Evolutionary conservation across 2,888 invertebrate species (phyloP).

Genomic region (Microplitis manilae): DNA sequence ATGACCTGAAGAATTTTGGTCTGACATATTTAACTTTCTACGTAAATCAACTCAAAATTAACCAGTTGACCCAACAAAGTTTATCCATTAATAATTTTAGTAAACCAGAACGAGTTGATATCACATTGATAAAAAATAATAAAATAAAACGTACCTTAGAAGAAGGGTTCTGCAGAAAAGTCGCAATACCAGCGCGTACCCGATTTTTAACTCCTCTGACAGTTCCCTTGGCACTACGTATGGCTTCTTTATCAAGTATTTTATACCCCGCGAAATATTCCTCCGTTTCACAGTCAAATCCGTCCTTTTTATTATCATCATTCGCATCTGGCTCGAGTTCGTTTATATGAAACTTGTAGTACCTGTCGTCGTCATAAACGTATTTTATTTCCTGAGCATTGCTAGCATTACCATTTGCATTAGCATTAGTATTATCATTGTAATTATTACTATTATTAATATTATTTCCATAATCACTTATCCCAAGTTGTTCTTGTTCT

Average conservation of each 20-base stretch:
- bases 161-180: constrained; percentile 89
- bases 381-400: constrained; percentile 73
- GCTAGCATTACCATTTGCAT: constrained; percentile 54
- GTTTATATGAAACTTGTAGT: constrained; percentile 87
- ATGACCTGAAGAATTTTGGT: constrained; percentile 45
- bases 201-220: constrained; percentile 95
- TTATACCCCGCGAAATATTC: constrained; percentile 87
- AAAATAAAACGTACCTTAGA: constrained; percentile 78
- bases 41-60: constrained; percentile 46
- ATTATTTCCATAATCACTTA: background rate
- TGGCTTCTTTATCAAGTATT: constrained; percentile 83
- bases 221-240: constrained; percentile 92
- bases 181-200: constrained; percentile 94
- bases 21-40: constrained; percentile 17
- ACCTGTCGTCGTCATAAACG: constrained; percentile 83
- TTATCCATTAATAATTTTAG: constrained; percentile 5
- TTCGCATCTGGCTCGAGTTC: constrained; percentile 75
- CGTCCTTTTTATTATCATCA: constrained; percentile 66
- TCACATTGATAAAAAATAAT: background rate
- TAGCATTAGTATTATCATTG: background rate
- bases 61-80: constrained; percentile 33
- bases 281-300: constrained; percentile 73
- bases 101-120: background rate
- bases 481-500: constrained; percentile 52
- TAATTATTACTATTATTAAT: background rate